Percentiles rank a stretch among this genome's conserved stretches.
These are phyloP conservation scores for Furcifer pardalis DNA, from an alignment of 2,797 vertebrate genomes.

Conservation along the genomic window DNA sequence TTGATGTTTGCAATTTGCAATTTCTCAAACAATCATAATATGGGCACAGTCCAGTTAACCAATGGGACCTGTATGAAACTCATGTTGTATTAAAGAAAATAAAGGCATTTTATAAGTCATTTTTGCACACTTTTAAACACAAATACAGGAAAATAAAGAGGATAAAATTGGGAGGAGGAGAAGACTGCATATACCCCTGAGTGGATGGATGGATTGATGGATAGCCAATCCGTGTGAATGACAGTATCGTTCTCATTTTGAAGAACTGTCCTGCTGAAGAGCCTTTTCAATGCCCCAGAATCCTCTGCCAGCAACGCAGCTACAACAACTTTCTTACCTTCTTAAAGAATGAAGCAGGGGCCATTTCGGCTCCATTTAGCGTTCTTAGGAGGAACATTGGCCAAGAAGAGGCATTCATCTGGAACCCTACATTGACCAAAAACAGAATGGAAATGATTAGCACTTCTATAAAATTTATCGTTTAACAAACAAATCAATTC, in stretches of 20 bases:
- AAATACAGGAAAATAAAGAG: background rate
- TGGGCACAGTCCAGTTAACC: background rate
- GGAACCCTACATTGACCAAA: conserved; percentile 83
- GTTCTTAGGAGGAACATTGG: conserved; percentile 94
- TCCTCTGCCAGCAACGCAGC: conserved; percentile 42
- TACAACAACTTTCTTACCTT: conserved; percentile 76
- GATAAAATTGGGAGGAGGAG: no score
- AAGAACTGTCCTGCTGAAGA: conserved; percentile 28
- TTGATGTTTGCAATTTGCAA: background rate
- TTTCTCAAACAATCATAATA: conserved; percentile 20
- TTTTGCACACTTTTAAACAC: background rate
- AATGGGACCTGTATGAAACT: conserved; percentile 7
- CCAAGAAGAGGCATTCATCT: conserved; percentile 96
- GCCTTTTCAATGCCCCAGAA: conserved; percentile 29
- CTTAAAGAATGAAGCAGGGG: conserved; percentile 89
- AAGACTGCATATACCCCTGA: background rate
- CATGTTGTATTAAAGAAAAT: background rate
- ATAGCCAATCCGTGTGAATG: no score
- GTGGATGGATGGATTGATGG: no score
- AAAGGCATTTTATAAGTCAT: conserved; percentile 19
- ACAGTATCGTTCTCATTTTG: no score
- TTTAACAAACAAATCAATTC: conserved; percentile 4
- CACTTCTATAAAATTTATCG: rapidly evolving
- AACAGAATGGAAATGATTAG: conserved; percentile 47
- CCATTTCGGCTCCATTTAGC: conserved; percentile 93